Base-by-base conservation (phyloP, 2,888 invertebrate species). In the Cryptophagus acutangulus region DNA sequence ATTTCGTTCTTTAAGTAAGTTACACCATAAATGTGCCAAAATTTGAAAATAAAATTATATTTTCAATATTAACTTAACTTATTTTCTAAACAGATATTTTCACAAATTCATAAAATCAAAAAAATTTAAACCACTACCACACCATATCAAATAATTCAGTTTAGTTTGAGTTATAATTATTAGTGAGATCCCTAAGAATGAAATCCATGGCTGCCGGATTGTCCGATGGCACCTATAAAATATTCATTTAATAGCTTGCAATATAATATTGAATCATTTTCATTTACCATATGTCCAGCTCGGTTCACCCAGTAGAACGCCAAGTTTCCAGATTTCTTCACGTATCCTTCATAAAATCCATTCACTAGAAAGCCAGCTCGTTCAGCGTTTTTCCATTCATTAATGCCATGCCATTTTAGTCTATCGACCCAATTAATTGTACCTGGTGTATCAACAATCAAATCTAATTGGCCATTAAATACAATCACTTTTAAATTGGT, bases 401-500 rank as follows among this genome's bases (percentile, higher is more conserved):
- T 62, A 25, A 78, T 74, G 13, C 77, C 75, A 6, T 67, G 62
- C 85, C 84, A 88, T 6, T 77, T 70, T 49, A 89, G 70, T 8
- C 74, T 73, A 40, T 82, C 75, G 3, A 87, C 78, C 88, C 88
- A 90, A 4, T 42, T 29, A 9, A 51, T 26, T 18, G 50, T 54
- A 48, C 89, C 90, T 49, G 84, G 78, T 10, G 88, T 87, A 55
- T 84, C 82, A 46, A 87, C 87, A 57, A 91, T 89, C 12, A 91
- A 74, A 67, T 92, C 91, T 46, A 91, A 72, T 58, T 90, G 88
- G 17, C 87, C 89, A 49, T 80, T 84, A 60, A 84, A 82, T 12
- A 88, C 82, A 18, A 76, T 76, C 1, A 88, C 74, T 36, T 78
- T 75, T 12, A 88, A 69, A 36, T 77, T 70, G 0, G 86, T 85